Base-by-base conservation (phyloP, 2,888 invertebrate species). In the Pollenia angustigena region DNA sequence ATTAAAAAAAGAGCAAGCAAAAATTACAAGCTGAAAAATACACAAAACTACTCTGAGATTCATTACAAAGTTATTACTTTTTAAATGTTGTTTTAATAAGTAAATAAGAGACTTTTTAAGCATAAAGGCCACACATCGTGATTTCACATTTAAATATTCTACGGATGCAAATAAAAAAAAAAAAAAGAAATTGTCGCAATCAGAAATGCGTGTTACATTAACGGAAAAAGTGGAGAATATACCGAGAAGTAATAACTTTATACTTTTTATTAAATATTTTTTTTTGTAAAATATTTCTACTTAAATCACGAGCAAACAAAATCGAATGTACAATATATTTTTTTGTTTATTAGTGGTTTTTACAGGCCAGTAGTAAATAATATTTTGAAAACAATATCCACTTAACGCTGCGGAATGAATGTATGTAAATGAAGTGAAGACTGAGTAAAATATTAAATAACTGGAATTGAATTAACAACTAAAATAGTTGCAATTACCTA, bases 41-140 rank as follows among this genome's bases (percentile, higher is more conserved):
- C 12, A 50, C 12, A 66, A 14, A 56, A 54, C n/a, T 32, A 23
- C 8, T 8, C 52, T 40, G 58, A 58, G 56, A 48, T 66, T 14
- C 42, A 18, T 58, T 58, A 44, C 58, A 56, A 75, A 74, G 23
- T 75, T 75, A 81, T 81, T 81, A 66, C 74, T 81, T 81, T 69
- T 81, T 58, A 66, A 81, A 74, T 58, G 16, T 16, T 66, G 46
- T 58, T 81, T 72, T 74, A 74, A 74, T 60, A 10, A 79, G 18
- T 69, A 52, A 64, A 18, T 60, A 56, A 58, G 14, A 71, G 66
- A 50, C 56, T 40, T 68, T 75, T 54, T 71, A 71, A 54, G 52
- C 42, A 52, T n/a, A 42, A 74, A 60, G 68, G 58, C 42, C 81
- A 75, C 23, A 12, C 32, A 58, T 16, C 6, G 48, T 68, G 56